Evolutionary conservation across 2,113 vertebrate genomes (phyloP).

Genomic region (Nesogale talazaci): DNA sequence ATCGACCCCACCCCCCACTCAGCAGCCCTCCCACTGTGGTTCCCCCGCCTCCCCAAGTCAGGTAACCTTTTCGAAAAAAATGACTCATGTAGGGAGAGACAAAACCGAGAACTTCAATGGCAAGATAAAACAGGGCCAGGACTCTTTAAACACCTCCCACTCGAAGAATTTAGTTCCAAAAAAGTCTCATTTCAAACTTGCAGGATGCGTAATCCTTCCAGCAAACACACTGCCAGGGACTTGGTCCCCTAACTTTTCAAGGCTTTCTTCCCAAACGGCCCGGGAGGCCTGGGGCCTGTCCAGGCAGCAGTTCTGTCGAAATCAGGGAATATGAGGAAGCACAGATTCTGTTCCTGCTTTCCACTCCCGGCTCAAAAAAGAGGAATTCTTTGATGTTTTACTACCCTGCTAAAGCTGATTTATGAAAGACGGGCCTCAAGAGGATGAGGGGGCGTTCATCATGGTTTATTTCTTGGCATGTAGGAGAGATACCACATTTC

Average conservation of each 20-base stretch:
- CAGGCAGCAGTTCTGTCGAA: neutral
- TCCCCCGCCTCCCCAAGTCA: constrained; percentile 59
- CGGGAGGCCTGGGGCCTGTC: neutral
- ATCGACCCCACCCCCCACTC: neutral
- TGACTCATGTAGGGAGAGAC: constrained; percentile 79
- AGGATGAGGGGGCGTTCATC: constrained; percentile 6
- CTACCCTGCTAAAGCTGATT: neutral
- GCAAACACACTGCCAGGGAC: constrained; percentile 64
- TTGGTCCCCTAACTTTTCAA: neutral
- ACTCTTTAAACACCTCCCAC: constrained; percentile 69
- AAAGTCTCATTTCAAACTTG: constrained; percentile 46
- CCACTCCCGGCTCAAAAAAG: constrained; percentile 13
- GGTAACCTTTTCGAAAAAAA: constrained; percentile 68
- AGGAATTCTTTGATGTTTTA: neutral
- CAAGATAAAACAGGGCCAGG: constrained; percentile 71
- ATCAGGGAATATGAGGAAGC: constrained; percentile 26
- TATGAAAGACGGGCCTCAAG: neutral
- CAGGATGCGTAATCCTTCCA: neutral
- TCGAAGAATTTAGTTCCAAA: constrained; percentile 46
- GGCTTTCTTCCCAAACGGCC: neutral
- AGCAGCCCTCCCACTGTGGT: constrained; percentile 22
- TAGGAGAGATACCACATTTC: neutral
- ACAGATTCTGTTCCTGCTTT: neutral
- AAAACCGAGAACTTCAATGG: constrained; percentile 77
- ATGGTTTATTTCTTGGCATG: neutral